A percentile compares a stretch with the other conserved stretches of the same genome.
phyloP scores from a whole-genome alignment of 2,797 vertebrate genomes.

The Melanotaenia nigrans region DNA sequence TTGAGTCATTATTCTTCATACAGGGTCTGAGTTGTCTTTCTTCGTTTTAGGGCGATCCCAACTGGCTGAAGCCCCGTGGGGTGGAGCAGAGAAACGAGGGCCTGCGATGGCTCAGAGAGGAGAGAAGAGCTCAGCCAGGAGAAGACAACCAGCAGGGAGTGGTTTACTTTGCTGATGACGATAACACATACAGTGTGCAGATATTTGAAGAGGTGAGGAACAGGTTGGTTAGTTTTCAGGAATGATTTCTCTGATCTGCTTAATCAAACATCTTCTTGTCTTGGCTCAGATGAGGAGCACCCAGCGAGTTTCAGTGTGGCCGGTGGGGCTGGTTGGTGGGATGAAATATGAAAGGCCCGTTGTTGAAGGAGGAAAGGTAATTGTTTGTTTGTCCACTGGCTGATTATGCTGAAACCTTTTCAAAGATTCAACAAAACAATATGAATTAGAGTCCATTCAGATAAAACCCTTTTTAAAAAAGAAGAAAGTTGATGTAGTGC shows the following conservation, averaged over 20 bases:
- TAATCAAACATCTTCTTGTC: slow-evolving; percentile 9
- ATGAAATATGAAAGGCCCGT: slow-evolving; percentile 91
- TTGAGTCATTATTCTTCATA: neutral
- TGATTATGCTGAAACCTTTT: neutral
- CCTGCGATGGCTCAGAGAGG: slow-evolving; percentile 85
- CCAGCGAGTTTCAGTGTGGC: slow-evolving; percentile 90
- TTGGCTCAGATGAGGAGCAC: slow-evolving; percentile 89
- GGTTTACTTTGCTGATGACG: slow-evolving; percentile 97
- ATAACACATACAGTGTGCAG: slow-evolving; percentile 97
- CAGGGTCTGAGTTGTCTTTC: neutral
- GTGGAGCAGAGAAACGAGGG: slow-evolving; percentile 87
- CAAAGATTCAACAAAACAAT: neutral
- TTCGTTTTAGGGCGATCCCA: slow-evolving; percentile 80
- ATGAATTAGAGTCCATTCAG: neutral
- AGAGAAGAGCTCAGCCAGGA: slow-evolving; percentile 66
- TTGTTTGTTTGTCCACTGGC: neutral
- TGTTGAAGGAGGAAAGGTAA: slow-evolving; percentile 88
- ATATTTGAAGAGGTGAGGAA: slow-evolving; percentile 93
- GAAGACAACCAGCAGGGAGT: slow-evolving; percentile 83
- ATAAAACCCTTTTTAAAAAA: neutral
- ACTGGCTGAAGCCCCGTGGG: slow-evolving; percentile 87
- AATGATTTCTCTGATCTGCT: rapidly evolving
- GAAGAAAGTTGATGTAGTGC: neutral
- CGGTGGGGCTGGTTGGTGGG: slow-evolving; percentile 92
- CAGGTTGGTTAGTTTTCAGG: neutral